Evolutionary conservation across 1,140 invertebrate genomes (phyloP), one percentile per base, ranked within the genome.

Genomic region (Acromyrmex charruanus): DNA sequence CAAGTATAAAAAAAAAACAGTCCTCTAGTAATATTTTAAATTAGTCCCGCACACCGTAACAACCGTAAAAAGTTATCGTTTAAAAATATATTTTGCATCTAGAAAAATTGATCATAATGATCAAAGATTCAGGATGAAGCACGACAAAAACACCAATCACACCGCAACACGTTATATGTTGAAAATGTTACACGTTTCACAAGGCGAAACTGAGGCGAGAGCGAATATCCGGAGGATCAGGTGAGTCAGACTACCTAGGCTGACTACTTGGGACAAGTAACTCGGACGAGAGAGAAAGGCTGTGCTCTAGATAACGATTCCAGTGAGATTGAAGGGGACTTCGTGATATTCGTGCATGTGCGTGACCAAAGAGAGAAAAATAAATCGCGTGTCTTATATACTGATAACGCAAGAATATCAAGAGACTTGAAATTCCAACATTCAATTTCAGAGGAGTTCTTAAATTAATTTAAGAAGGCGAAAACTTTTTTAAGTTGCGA

Each of bases 221-320:
- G 74, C 68, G 65, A 25, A 49, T 63, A 58, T 72, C 21, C 12
- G 25, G 2, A 4, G 6, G 5, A 81, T 39, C 21, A 81, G 9
- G 31, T 66, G 5, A 28, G 25, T 5, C 12, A 10, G 14, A 12
- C 44, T 77, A 53, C 69, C 39, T 77, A 68, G 68, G 39, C 10
- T 79, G 49, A 66, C 21, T 25, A 12, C 31, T 69, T 71, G 55
- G 31, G 18, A 2, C 28, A 55, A 25, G 28, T 72, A 51, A 59
- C 63, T 14, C 28, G 21, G 25, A 59, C 77, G 44, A 65, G 65
- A 87, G 88, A 91, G 90, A 91, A 89, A 91, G 90, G 90, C 55
- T 9, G 14, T 85, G 88, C 58, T 91, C 90, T 51, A 87, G 66
- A 88, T 87, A 14, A 21, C 21, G 12, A 21, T 39, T 55, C 51